Evolutionary conservation across 1,140 invertebrate species (phyloP).

Genomic region (Drosophila teissieri): DNA sequence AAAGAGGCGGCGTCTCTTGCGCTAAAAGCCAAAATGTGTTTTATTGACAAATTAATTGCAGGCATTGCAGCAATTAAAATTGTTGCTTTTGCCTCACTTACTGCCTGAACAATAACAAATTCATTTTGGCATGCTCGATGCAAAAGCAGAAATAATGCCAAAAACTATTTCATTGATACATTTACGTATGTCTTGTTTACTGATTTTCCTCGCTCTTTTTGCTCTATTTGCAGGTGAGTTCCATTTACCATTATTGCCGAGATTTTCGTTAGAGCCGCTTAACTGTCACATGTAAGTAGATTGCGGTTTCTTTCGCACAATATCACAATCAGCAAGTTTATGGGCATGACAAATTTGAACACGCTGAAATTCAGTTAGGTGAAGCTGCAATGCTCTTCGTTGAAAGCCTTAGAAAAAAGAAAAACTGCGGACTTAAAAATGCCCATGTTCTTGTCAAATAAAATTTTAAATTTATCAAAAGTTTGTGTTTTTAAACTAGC

Average conservation of each 20-base stretch:
- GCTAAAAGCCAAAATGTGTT: slow-evolving; percentile 78
- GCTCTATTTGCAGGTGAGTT: slow-evolving; percentile 63
- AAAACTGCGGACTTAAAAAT: not conserved
- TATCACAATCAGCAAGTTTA: slow-evolving; percentile 16
- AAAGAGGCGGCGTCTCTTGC: slow-evolving; percentile 35
- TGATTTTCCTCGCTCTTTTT: slow-evolving; percentile 24
- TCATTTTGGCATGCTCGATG: slow-evolving; percentile 35
- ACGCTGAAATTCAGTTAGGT: not conserved
- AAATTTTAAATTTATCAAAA: not conserved
- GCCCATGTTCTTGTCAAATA: not conserved
- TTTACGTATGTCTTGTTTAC: not conserved
- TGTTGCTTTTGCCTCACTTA: slow-evolving; percentile 27
- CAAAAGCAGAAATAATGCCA: slow-evolving; percentile 23
- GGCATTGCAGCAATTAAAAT: slow-evolving; percentile 80
- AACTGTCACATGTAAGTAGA: slow-evolving; percentile 64
- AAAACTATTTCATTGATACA: slow-evolving; percentile 43
- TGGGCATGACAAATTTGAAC: slow-evolving; percentile 1
- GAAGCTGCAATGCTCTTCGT: slow-evolving; percentile 4
- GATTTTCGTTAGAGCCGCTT: slow-evolving; percentile 29
- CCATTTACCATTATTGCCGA: slow-evolving; percentile 17
- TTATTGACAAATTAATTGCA: slow-evolving; percentile 84
- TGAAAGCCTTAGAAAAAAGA: not conserved
- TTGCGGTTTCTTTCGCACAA: slow-evolving; percentile 43
- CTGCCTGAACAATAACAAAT: slow-evolving; percentile 35
- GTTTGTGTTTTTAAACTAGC: no score